These are phyloP conservation scores for Mormyrus iriodes DNA, from an alignment of 2,113 vertebrate species.

Conservation along the genomic window DNA sequence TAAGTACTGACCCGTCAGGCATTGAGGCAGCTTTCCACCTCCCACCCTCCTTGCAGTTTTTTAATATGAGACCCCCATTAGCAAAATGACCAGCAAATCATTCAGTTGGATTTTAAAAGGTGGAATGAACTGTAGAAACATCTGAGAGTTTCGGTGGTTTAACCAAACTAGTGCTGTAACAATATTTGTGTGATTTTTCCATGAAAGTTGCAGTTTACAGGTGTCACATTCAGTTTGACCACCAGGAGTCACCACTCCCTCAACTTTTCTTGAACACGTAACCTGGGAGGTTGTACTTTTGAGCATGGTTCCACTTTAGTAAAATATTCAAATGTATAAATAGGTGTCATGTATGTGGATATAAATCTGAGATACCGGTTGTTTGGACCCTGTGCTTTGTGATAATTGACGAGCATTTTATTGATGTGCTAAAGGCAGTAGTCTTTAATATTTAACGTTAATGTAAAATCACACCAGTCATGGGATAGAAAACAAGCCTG, in stretches of 20 bases:
- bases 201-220: too few relatives aligned
- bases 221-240: neutral
- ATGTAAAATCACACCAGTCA: neutral
- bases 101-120: neutral
- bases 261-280: neutral
- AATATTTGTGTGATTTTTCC: too few relatives aligned
- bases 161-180: neutral
- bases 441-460: neutral
- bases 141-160: neutral
- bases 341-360: neutral
- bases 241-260: neutral
- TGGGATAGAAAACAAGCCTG: neutral
- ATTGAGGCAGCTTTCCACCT: neutral
- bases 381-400: neutral
- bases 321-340: neutral
- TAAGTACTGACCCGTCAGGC: conserved; percentile 51
- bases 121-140: neutral
- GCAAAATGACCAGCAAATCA: neutral
- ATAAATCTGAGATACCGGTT: neutral
- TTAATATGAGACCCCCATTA: neutral
- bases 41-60: neutral
- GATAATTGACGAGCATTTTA: neutral
- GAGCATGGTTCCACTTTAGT: neutral
- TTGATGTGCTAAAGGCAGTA: neutral
- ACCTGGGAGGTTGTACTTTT: neutral